Evolutionary conservation across 1,140 invertebrate genomes (phyloP).

Genomic region (Campoletis sonorensis): DNA sequence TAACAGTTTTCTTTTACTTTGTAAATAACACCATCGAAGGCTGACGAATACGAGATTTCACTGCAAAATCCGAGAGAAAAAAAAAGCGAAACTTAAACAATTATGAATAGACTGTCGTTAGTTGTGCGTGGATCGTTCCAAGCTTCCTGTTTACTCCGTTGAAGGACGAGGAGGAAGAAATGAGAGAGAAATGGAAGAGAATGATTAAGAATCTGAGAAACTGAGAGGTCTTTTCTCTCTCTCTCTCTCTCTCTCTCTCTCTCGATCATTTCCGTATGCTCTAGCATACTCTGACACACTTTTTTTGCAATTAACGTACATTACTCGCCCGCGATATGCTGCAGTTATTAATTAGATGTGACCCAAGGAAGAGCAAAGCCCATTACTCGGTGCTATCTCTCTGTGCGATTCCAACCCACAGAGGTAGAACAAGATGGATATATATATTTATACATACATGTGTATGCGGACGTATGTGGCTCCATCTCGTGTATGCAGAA

Average conservation of each 20-base stretch:
- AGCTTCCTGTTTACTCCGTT: too few species aligned
- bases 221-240: not conserved
- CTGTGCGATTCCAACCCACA: slow-evolving; percentile 20
- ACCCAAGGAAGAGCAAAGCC: slow-evolving; percentile 42
- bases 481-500: not conserved
- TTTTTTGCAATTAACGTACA: slow-evolving; percentile 59
- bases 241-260: not conserved
- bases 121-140: too few species aligned
- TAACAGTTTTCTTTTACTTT: too few species aligned
- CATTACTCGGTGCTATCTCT: slow-evolving; percentile 57
- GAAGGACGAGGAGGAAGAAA: not conserved
- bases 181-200: not conserved
- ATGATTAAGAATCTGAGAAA: slow-evolving; percentile 29
- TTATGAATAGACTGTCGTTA: too few species aligned
- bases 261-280: slow-evolving; percentile 19
- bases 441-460: slow-evolving; percentile 11
- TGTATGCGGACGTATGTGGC: not conserved
- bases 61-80: too few species aligned
- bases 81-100: too few species aligned
- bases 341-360: slow-evolving; percentile 68
- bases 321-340: slow-evolving; percentile 51
- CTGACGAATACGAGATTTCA: too few species aligned
- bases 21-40: too few species aligned
- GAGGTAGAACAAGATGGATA: slow-evolving; percentile 8
- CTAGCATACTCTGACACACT: slow-evolving; percentile 33